Percentiles rank a stretch among this genome's conserved stretches.
phyloP scores from a whole-genome alignment of 2,797 vertebrate species.

The Orientallactaga sibirica region DNA sequence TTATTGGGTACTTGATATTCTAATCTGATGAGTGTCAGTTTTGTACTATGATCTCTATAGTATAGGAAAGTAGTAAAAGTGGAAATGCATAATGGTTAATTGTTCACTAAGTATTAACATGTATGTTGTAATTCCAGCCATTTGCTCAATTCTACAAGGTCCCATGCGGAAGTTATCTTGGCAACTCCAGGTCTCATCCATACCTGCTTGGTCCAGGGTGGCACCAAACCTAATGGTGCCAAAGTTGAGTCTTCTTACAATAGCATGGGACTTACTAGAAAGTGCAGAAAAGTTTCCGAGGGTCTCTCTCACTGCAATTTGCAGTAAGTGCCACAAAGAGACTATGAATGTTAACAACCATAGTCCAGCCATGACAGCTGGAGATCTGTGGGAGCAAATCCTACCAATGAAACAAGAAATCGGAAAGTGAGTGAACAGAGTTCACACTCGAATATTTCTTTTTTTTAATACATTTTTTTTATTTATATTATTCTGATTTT shows the following conservation, averaged over 20 bases:
- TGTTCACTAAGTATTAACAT: not conserved
- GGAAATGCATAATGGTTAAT: not conserved
- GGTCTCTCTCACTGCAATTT: not conserved
- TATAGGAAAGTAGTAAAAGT: not conserved
- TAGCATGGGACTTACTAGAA: not conserved
- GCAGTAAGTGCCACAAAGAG: not conserved
- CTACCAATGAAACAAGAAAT: not conserved
- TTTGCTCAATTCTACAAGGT: not conserved
- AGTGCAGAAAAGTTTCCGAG: not conserved
- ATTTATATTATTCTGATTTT: no score
- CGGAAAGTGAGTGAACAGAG: not conserved
- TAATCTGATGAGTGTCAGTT: not conserved
- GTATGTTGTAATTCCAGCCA: not conserved
- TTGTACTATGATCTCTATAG: not conserved
- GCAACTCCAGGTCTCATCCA: not conserved
- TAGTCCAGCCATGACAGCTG: not conserved
- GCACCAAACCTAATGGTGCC: not conserved
- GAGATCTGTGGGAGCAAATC: not conserved
- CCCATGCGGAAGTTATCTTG: fast-evolving
- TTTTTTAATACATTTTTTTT: no score
- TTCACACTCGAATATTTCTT: not conserved
- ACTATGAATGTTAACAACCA: not conserved
- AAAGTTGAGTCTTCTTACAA: not conserved
- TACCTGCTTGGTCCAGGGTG: not conserved
- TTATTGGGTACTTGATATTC: not conserved